Evolutionary conservation across 2,888 invertebrate species (phyloP).

Genomic region (Diloba caeruleocephala): DNA sequence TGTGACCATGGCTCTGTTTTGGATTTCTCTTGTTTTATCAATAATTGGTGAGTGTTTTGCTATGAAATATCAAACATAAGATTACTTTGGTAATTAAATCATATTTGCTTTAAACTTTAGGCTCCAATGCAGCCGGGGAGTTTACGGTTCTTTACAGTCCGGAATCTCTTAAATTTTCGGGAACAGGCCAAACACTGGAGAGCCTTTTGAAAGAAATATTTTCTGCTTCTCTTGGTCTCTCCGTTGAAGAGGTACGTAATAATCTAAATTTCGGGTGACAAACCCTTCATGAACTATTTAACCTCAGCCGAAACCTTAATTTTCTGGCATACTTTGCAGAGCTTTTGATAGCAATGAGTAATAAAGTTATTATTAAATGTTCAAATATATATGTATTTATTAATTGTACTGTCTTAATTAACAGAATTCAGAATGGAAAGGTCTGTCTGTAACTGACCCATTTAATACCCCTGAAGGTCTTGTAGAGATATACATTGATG

Average conservation of each 20-base stretch:
- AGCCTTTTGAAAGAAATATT: conserved; percentile 92
- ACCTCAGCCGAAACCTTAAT: too few species aligned
- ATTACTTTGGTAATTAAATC: neutral
- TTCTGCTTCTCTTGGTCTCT: conserved; percentile 92
- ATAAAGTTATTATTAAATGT: too few species aligned
- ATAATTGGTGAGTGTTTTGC: conserved; percentile 75
- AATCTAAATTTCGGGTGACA: neutral
- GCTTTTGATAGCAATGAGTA: neutral
- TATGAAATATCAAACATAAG: too few species aligned
- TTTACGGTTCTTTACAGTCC: conserved; percentile 92
- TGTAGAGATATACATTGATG: conserved; percentile 92
- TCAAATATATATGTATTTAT: neutral
- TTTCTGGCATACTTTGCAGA: neutral
- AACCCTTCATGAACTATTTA: neutral
- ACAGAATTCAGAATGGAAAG: conserved; percentile 91
- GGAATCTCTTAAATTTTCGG: conserved; percentile 91
- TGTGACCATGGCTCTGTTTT: conserved; percentile 78
- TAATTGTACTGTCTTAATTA: conserved; percentile 23
- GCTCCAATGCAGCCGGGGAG: conserved; percentile 90
- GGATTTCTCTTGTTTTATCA: conserved; percentile 74
- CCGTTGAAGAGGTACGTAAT: conserved; percentile 90
- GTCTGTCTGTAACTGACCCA: conserved; percentile 91
- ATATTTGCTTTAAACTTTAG: conserved; percentile 59
- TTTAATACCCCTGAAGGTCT: conserved; percentile 93
- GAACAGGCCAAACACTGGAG: conserved; percentile 90